Conservation (phyloP, 2,888 invertebrate species). For the Melieria picta region DNA sequence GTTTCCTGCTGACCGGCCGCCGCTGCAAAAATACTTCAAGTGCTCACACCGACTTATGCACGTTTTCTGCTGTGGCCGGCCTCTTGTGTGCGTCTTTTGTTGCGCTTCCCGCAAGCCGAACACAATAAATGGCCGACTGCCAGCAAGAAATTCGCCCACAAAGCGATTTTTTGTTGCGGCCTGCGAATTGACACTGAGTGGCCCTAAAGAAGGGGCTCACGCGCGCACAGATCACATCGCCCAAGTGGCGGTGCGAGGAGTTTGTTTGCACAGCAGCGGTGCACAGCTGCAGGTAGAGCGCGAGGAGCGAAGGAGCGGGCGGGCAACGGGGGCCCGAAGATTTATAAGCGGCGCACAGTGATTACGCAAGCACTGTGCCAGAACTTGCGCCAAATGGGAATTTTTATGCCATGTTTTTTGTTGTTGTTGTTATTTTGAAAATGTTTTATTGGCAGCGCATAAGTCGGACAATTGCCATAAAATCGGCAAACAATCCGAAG, state of each 20-base stretch:
- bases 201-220: constrained; percentile 11
- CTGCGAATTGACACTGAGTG: constrained; percentile 7
- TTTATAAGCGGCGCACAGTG: too few species aligned
- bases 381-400: background rate
- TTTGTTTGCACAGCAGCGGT: background rate
- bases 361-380: background rate
- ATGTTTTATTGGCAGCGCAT: background rate
- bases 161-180: too few species aligned
- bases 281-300: too few species aligned
- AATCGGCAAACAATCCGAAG: too few species aligned
- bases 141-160: background rate
- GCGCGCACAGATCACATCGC: constrained; percentile 12
- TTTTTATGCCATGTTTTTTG: background rate
- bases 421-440: background rate
- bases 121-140: background rate
- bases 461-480: too few species aligned
- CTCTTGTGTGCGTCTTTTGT: background rate
- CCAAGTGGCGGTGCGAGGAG: constrained; percentile 10
- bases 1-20: too few species aligned
- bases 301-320: too few species aligned
- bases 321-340: too few species aligned
- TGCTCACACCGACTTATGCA: too few species aligned
- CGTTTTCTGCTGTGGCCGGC: too few species aligned
- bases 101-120: background rate
- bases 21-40: too few species aligned